Evolutionary conservation across 2,888 invertebrate species (phyloP), one percentile per base, ranked within the genome.

Genomic region (Pediacus dermestoides): DNA sequence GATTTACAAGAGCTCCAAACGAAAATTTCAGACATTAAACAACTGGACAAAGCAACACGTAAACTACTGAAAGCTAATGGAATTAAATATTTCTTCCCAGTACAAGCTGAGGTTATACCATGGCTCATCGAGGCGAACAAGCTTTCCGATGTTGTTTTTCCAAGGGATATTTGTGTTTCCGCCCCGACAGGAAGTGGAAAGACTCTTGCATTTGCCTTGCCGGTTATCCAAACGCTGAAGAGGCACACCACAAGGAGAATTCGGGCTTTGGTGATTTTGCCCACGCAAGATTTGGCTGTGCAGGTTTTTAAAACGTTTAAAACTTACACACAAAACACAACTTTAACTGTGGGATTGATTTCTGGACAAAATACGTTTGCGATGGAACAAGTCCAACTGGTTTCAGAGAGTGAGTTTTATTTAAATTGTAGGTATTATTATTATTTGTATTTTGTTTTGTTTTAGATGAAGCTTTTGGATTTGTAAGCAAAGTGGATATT

Each of bases 121-220:
- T 88, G 84, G 76, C 72, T 92, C 32, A 63, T 89, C 16, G 68
- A 79, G 53, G 77, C 78, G 44, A 75, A 81, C 49, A 64, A 72
- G 46, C 71, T 78, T 49, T 74, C 80, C 38, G 62, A 72, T 56
- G 71, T 76, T 15, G 74, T 84, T 53, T 81, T 88, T 70, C 87
- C 91, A 0, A 78, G 85, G 51, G 97, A 99, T 67, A 75, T 95
- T 34, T 97, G 97, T 71, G 90, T 99, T 15, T 94, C 93, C 25
- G 94, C 96, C 10, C 95, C 97, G 1, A 97, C 97, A 1, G 96
- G 95, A 10, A 95, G 94, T 73, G 97, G 97, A 11, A 97, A 97
- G 74, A 97, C 97, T 1, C 70, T 97, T 39, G 85, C 94, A 2
- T 97, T 90, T 77, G 91, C 89, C 30, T 70, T 97, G 44, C 97